These are phyloP conservation scores for Agrotis exclamationis DNA, from an alignment of 2,888 invertebrate genomes.

Conservation along the genomic window DNA sequence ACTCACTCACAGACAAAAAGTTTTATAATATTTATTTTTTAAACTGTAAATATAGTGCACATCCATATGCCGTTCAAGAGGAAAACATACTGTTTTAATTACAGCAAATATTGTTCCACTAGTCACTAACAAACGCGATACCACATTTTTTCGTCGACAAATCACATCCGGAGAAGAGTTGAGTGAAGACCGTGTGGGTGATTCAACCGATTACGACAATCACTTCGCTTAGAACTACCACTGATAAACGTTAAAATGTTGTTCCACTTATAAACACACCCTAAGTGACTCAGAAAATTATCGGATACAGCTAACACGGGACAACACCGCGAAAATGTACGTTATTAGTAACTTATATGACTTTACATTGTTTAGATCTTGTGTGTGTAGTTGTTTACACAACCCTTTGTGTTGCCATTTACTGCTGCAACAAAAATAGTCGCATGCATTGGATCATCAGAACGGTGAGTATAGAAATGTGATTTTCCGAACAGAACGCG, in stretches of 20 bases:
- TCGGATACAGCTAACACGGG: slow-evolving; percentile 12
- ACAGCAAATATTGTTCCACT: slow-evolving; percentile 79
- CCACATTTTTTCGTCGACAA: slow-evolving; percentile 90
- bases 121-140: slow-evolving; percentile 84
- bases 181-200: slow-evolving; percentile 80
- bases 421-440: slow-evolving; percentile 73
- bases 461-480: slow-evolving; percentile 67
- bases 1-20: slow-evolving; percentile 59
- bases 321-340: slow-evolving; percentile 24
- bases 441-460: slow-evolving; percentile 68
- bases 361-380: slow-evolving; percentile 27
- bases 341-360: slow-evolving; percentile 10
- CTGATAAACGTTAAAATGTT: slow-evolving; percentile 79
- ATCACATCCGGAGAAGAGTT: slow-evolving; percentile 89
- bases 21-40: slow-evolving; percentile 41
- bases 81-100: slow-evolving; percentile 87
- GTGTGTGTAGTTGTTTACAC: slow-evolving; percentile 13
- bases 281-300: slow-evolving; percentile 58
- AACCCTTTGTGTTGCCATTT: slow-evolving; percentile 67
- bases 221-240: slow-evolving; percentile 75
- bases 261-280: slow-evolving; percentile 72
- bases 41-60: slow-evolving; percentile 66
- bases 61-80: slow-evolving; percentile 79
- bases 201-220: slow-evolving; percentile 84
- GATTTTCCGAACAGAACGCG: slow-evolving; percentile 50